A percentile compares a stretch with the other conserved stretches of the same genome.
Conservation (phyloP, 2,888 invertebrate genomes). For the Plemyria rubiginata region DNA sequence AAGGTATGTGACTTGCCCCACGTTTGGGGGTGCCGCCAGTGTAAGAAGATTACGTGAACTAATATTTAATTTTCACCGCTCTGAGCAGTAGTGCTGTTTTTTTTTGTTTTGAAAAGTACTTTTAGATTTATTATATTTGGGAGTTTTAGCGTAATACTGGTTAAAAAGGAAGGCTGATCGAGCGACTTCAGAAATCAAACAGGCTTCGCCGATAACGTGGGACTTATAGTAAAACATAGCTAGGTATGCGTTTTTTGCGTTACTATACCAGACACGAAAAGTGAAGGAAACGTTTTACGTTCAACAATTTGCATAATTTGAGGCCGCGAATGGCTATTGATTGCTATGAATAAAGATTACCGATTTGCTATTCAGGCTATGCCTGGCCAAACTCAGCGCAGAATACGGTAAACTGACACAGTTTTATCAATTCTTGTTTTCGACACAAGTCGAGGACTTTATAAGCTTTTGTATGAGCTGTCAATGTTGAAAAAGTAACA, state of each 20-base stretch:
- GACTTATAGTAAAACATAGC: neutral
- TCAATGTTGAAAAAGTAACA: neutral
- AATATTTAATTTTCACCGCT: neutral
- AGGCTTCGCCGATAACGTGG: too few relatives aligned
- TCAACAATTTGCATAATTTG: constrained; percentile 46
- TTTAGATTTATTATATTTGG: neutral
- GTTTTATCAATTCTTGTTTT: constrained; percentile 34
- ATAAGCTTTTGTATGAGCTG: constrained; percentile 9
- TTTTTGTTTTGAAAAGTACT: neutral
- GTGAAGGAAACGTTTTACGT: constrained; percentile 22
- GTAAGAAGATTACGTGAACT: constrained; percentile 18
- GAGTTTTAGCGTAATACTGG: too few relatives aligned
- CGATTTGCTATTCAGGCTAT: constrained; percentile 49
- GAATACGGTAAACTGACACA: constrained; percentile 53
- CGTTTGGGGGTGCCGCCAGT: constrained; percentile 33
- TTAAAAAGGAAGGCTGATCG: too few relatives aligned
- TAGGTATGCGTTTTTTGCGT: neutral
- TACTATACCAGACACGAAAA: neutral
- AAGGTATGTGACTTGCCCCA: constrained; percentile 49
- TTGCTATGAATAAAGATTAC: constrained; percentile 47
- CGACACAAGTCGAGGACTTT: constrained; percentile 10
- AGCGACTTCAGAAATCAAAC: too few relatives aligned
- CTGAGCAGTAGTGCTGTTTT: neutral
- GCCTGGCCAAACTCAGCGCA: constrained; percentile 40
- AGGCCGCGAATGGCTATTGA: constrained; percentile 40